Evolutionary conservation across 2,888 invertebrate species (phyloP).

Genomic region (Neoascia interrupta): DNA sequence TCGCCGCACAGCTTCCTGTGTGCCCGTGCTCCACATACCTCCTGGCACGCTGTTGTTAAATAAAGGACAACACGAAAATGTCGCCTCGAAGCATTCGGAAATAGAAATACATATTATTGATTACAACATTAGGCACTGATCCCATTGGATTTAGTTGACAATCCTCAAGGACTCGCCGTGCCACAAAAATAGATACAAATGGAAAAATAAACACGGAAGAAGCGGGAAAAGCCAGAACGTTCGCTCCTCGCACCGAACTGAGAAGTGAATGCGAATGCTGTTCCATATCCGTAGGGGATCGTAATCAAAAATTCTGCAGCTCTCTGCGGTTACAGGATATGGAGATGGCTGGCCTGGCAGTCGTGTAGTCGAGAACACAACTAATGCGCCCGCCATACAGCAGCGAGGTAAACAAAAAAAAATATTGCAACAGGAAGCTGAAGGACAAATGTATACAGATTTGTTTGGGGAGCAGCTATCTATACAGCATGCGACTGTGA

Average conservation of each 20-base stretch:
- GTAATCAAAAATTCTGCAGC: constrained; percentile 61
- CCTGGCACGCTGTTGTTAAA: constrained; percentile 37
- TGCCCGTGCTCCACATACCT: constrained; percentile 23
- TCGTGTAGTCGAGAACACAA: background rate
- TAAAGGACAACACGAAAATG: constrained; percentile 27
- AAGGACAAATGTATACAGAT: constrained; percentile 60
- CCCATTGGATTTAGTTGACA: constrained; percentile 53
- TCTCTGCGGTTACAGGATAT: constrained; percentile 40
- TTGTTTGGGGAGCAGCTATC: constrained; percentile 26
- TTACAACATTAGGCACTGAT: constrained; percentile 56
- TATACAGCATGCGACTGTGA: constrained; percentile 29
- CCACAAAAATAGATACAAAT: constrained; percentile 1
- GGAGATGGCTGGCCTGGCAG: too few species aligned
- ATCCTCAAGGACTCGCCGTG: constrained; percentile 39
- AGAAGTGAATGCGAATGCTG: constrained; percentile 30
- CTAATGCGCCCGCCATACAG: background rate
- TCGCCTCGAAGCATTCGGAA: constrained; percentile 24
- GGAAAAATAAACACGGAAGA: background rate
- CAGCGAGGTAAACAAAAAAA: background rate
- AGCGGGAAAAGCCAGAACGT: background rate
- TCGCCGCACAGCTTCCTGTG: background rate
- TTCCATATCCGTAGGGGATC: constrained; percentile 51
- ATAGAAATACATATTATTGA: constrained; percentile 57
- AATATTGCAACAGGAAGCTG: constrained; percentile 59
- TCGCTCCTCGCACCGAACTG: constrained; percentile 1